Evolutionary conservation across 2,113 vertebrate species (phyloP), one percentile per base, ranked within the genome.

Genomic region (Coreoperca whiteheadi): DNA sequence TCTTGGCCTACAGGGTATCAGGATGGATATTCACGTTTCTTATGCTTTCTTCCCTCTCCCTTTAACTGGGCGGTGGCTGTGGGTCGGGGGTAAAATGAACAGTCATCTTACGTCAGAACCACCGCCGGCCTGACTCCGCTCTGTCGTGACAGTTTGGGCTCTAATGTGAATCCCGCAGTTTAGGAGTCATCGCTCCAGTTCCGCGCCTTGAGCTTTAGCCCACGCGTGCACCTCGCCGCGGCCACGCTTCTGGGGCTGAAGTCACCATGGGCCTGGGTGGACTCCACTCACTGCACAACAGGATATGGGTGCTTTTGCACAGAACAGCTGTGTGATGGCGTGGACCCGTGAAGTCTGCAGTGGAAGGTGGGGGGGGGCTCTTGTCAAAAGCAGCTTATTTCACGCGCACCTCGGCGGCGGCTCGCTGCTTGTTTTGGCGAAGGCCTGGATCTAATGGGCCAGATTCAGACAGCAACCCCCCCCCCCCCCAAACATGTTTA

Each of bases 401-500:
- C 12, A 65, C 4, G 16, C 5, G 66, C 54, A 9, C 18, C 23
- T 54, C 56, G 77, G 48, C 41, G 4, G 53, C 43, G 65, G 41
- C 46, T 25, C 39, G 30, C 8, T 71, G 85, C 79, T 71, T 75
- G 80, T 78, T 76, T 76, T 80, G 83, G 72, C 32, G 59, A 48
- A n/a, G 57, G 59, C 81, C 72, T 61, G 72, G 4, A 56, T 57
- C 48, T 67, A 41, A 37, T 16, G 25, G 5, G 16, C 21, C 63
- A 4, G 11, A 39, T 41, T 18, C 41, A 51, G 3, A 53, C 30
- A 21, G 21, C 57, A n/a, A 32, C n/a, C 25, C 41, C 28, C 3
- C 41, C 41, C 12, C 11, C 41, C 28, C 3, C 41, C 41, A 43
- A 2, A 48, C 25, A 32, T 12, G 23, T 64, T 53, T 8, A 72